Evolutionary conservation across 2,888 invertebrate genomes (phyloP), one percentile per base, ranked within the genome.

Genomic region (Volucella inanis): DNA sequence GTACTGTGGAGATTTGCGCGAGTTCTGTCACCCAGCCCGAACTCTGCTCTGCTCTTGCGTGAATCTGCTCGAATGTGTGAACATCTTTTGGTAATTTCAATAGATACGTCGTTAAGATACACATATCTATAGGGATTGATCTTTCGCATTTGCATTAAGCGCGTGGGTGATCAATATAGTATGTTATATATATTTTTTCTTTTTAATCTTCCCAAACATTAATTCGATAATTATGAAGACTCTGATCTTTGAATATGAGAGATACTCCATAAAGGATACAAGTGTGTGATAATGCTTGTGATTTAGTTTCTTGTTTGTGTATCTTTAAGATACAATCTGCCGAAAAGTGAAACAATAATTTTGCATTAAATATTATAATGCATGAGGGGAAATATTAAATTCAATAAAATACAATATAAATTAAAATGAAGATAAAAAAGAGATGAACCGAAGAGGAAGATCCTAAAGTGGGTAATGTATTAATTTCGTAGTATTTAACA

Each of bases 201-300:
- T 8, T 31, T 39, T 12, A 4, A 31, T 10, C n/a, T n/a, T 4
- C 8, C 3, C 22, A 15, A 43, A 54, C 43, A 67, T 59, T 65
- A 38, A 59, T 75, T 67, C 39, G 59, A 75, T 67, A 75, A 54
- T 61, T 76, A 76, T 76, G 68, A 76, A 45, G 75, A 75, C 67
- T 65, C 54, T 22, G 52, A 59, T 75, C 64, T 49, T 31, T 31
- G 31, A 31, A 31, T 18, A n/a, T 61, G 4, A 10, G 57, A 47
- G 57, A 55, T 57, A 47, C 15, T 14, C 15, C 15, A 38, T 55
- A 14, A 15, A 54, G 52, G 31, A 6, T 31, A 31, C 31, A 31
- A 2, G 3, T 6, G 52, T 68, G 49, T 31, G 31, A 31, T n/a
- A 49, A 8, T 70, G 59, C 18, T 22, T 50, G 41, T 31, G 31